A percentile compares a stretch with the other conserved stretches of the same genome.
These are phyloP conservation scores for Endotricha flammealis DNA, from an alignment of 2,888 invertebrate genomes.

Conservation along the genomic window DNA sequence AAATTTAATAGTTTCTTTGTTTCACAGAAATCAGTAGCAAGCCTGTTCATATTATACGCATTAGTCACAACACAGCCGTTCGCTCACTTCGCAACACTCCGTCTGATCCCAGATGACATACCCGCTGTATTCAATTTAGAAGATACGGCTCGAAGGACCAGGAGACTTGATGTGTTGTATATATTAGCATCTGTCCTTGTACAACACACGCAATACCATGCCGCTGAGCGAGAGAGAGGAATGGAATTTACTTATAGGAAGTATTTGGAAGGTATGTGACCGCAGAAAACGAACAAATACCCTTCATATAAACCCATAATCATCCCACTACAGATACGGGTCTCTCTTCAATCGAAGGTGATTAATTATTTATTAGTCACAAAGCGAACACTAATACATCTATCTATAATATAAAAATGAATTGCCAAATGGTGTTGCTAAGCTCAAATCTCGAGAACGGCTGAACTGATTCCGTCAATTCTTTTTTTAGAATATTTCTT, in stretches of 20 bases:
- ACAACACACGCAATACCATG: conserved; percentile 47
- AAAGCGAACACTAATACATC: too few species aligned
- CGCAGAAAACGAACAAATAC: too few species aligned
- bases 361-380: too few species aligned
- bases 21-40: conserved; percentile 49
- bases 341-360: too few species aligned
- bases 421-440: too few species aligned
- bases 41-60: conserved; percentile 56
- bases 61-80: conserved; percentile 54
- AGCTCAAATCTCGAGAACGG: too few species aligned
- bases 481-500: too few species aligned
- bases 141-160: conserved; percentile 35
- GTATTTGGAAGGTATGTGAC: conserved; percentile 53
- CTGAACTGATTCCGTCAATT: too few species aligned
- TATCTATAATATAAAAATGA: too few species aligned
- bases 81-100: conserved; percentile 39
- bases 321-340: too few species aligned
- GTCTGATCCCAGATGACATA: conserved; percentile 47
- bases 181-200: conserved; percentile 47
- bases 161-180: conserved; percentile 49
- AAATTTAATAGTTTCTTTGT: background rate
- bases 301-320: too few species aligned
- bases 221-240: conserved; percentile 41
- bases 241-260: conserved; percentile 47
- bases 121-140: conserved; percentile 38